Percentiles rank a stretch among this genome's conserved stretches.
Conservation (phyloP, 2,888 invertebrate genomes). For the Tuta absoluta region DNA sequence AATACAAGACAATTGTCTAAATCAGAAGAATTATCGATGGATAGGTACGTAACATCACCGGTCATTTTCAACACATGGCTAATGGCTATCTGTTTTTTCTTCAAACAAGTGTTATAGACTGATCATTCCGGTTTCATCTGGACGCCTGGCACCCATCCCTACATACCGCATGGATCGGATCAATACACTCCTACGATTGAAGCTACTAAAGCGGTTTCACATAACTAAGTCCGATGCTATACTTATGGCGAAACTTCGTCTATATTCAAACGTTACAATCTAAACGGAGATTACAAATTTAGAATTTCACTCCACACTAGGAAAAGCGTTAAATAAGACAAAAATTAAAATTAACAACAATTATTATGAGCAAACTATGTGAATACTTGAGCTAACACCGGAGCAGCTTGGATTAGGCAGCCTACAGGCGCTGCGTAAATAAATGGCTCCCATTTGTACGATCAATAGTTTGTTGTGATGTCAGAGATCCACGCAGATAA, state of each 20-base stretch:
- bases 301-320: conserved; percentile 65
- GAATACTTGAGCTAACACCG: conserved; percentile 78
- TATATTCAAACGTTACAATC: conserved; percentile 55
- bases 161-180: conserved; percentile 1
- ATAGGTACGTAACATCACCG: too few species aligned
- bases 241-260: conserved; percentile 51
- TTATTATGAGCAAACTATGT: conserved; percentile 74
- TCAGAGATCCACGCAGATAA: conserved; percentile 67
- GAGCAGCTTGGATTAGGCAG: conserved; percentile 76
- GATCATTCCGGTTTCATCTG: too few species aligned
- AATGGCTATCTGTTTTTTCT: too few species aligned
- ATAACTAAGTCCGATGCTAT: conserved; percentile 48
- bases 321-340: conserved; percentile 44
- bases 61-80: too few species aligned
- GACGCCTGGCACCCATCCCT: too few species aligned
- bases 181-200: background rate
- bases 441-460: conserved; percentile 78
- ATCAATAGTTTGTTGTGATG: conserved; percentile 76
- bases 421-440: conserved; percentile 47
- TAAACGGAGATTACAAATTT: conserved; percentile 67
- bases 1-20: too few species aligned
- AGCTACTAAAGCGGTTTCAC: conserved; percentile 4
- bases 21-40: too few species aligned
- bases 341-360: conserved; percentile 70
- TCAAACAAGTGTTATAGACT: too few species aligned